Evolutionary conservation across 2,888 invertebrate genomes (phyloP), one percentile per base, ranked within the genome.

Genomic region (Netelia melanura): DNA sequence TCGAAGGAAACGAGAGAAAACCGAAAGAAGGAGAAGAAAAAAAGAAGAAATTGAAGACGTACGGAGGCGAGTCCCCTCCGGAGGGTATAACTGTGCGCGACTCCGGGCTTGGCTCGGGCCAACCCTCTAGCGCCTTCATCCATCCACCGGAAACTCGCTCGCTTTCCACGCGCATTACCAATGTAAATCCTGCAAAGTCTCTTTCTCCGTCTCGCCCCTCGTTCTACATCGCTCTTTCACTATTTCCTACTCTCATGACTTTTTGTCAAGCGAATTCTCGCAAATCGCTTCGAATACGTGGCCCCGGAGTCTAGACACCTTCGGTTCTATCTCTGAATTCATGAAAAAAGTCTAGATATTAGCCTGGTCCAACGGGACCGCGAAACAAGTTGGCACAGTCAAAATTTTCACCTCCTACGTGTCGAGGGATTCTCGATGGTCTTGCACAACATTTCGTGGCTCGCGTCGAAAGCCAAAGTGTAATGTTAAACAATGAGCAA

Each of bases 221-320:
- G 56, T 70, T 52, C 78, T 70, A 43, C 23, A 21, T 23, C 61
- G 14, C 56, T 62, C 75, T 44, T n/a, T 78, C 10, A 83, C 78
- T 67, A 61, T 74, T 48, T 64, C 79, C 71, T 38, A 71, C 74
- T 81, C 84, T 76, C 87, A 84, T 89, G 90, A 91, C 90, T 91
- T 91, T 91, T 91, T 91, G 91, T 91, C 90, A 87, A 85, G 88
- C 86, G 91, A 90, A 91, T 91, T 90, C 91, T 89, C 91, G 90
- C 90, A 91, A 91, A 91, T 91, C 91, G 91, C 90, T 91, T 89
- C 88, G 89, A 88, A 91, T 90, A 90, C 91, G 87, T 89, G 85
- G 88, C 88, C 81, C 88, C 87, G 88, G 87, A 89, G 90, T 91
- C 91, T 90, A 91, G 91, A 89, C 91, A 90, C 89, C 90, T 89